Evolutionary conservation across 2,888 invertebrate species (phyloP).

Genomic region (Standfussiana lucernea): DNA sequence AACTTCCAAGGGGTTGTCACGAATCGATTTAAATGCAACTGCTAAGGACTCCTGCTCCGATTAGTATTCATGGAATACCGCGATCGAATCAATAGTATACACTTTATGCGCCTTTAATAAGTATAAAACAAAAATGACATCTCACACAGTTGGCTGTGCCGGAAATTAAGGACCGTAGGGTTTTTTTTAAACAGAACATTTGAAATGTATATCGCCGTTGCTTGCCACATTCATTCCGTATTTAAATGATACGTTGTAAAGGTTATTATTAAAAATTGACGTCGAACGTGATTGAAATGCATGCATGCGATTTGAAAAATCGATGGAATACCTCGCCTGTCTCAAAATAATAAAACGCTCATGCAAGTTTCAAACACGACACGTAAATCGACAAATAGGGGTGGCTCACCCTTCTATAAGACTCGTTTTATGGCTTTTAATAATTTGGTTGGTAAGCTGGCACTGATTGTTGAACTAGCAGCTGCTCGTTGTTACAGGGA

Average conservation of each 20-base stretch:
- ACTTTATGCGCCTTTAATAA: constrained; percentile 19
- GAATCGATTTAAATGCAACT: constrained; percentile 56
- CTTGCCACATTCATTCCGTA: constrained; percentile 30
- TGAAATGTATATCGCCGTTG: constrained; percentile 7
- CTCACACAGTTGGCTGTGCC: constrained; percentile 11
- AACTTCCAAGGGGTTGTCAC: constrained; percentile 62
- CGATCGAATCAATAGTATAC: constrained; percentile 32
- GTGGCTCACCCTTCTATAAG: constrained; percentile 88
- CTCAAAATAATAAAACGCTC: constrained; percentile 85
- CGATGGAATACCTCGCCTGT: constrained; percentile 83
- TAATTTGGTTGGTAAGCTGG: constrained; percentile 88
- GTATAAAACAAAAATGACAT: constrained; percentile 30
- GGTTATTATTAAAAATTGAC: constrained; percentile 41
- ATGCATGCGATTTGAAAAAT: constrained; percentile 74
- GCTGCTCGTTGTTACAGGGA: constrained; percentile 85
- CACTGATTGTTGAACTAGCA: constrained; percentile 88
- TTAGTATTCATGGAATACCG: constrained; percentile 56
- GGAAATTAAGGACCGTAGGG: constrained; percentile 41
- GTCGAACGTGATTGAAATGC: constrained; percentile 42
- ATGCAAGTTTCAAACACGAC: constrained; percentile 85
- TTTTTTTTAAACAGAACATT: constrained; percentile 17
- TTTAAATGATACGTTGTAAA: constrained; percentile 29
- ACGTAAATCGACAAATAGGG: constrained; percentile 84
- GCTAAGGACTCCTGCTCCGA: constrained; percentile 45
- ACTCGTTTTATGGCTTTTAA: constrained; percentile 91